These are phyloP conservation scores for Delichon dasypus DNA, from an alignment of 2,797 vertebrate genomes.

Conservation along the genomic window DNA sequence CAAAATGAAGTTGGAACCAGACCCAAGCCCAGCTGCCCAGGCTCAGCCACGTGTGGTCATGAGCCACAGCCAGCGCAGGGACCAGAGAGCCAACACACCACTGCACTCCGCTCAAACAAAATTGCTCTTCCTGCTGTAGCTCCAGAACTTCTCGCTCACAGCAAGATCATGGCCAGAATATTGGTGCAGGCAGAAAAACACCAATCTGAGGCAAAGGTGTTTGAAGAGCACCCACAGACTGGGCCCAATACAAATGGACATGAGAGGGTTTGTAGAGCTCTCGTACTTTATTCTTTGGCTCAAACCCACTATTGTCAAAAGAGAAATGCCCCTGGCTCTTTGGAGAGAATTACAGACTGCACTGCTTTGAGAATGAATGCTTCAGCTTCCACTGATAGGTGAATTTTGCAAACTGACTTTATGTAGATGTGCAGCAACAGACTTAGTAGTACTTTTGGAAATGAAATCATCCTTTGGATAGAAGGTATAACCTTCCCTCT, in stretches of 20 bases:
- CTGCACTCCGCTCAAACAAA: neutral
- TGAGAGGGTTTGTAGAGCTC: neutral
- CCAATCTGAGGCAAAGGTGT: fast-evolving
- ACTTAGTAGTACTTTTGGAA: neutral
- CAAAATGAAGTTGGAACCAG: neutral
- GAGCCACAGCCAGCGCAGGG: fast-evolving
- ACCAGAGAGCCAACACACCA: neutral
- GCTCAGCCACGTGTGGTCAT: fast-evolving
- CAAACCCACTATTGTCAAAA: neutral
- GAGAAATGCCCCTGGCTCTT: neutral
- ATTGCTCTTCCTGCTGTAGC: neutral
- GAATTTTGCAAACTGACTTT: neutral
- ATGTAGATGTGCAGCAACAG: neutral
- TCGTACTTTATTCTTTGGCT: neutral
- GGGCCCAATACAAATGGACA: fast-evolving
- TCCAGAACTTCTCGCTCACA: neutral
- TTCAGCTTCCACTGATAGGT: neutral
- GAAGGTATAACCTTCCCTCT: neutral
- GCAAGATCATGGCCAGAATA: neutral
- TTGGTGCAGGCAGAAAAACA: neutral
- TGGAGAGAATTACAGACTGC: neutral
- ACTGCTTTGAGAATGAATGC: neutral
- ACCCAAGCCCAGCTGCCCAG: neutral
- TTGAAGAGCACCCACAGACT: neutral
- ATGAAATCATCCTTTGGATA: neutral